phyloP scores from a whole-genome alignment of 2,113 vertebrate genomes.

The Oncorhynchus keta region DNA sequence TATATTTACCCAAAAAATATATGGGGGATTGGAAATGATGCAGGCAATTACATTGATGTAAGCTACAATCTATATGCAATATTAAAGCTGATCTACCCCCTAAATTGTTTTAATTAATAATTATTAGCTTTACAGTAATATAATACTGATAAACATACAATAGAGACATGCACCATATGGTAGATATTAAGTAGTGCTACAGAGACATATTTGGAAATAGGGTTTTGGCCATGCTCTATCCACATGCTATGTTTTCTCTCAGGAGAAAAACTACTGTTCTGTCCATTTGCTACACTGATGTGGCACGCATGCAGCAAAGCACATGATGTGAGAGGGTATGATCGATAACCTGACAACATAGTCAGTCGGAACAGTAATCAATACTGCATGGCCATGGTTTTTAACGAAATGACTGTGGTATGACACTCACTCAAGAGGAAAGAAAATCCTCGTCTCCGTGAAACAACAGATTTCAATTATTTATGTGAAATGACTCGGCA shows the following conservation, averaged over 20 bases:
- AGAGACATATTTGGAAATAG: no score
- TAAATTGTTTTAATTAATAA: no score
- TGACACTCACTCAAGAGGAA: slow-evolving; percentile 56
- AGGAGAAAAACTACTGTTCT: background rate
- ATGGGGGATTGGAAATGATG: no score
- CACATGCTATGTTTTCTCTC: no score
- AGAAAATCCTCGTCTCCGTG: slow-evolving; percentile 40
- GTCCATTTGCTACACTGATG: background rate
- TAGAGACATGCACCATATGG: slow-evolving; percentile 1
- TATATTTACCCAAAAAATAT: no score
- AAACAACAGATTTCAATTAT: slow-evolving; percentile 49
- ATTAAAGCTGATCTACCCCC: no score
- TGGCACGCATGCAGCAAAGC: background rate
- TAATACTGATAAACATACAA: no score
- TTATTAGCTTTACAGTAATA: no score
- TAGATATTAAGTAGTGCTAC: background rate
- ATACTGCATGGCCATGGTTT: slow-evolving; percentile 46
- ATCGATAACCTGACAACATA: background rate
- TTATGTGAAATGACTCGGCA: slow-evolving; percentile 31
- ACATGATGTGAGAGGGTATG: background rate
- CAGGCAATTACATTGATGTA: no score
- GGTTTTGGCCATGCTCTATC: no score
- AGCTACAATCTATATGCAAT: no score
- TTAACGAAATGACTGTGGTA: slow-evolving; percentile 45
- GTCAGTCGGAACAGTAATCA: slow-evolving; percentile 50